phyloP scores from a whole-genome alignment of 1,140 invertebrate species.

The Chlorops oryzae region DNA sequence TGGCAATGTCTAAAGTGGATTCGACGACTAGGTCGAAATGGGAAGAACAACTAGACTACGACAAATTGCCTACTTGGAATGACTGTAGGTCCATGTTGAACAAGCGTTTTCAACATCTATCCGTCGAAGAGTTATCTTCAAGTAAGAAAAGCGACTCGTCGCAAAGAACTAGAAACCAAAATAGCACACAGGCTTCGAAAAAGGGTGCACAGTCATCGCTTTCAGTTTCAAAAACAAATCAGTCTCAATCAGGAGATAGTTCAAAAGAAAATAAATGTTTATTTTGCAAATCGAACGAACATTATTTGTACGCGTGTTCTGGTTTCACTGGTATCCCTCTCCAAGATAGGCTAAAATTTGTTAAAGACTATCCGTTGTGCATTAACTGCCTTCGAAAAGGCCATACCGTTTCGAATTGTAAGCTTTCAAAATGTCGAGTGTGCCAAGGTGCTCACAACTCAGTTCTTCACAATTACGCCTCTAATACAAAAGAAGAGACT shows the following conservation, averaged over 20 bases:
- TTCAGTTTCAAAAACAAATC: too few relatives aligned
- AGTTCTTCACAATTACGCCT: not conserved
- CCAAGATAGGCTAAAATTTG: too few relatives aligned
- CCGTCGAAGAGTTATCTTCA: conserved; percentile 10
- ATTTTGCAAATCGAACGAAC: too few relatives aligned
- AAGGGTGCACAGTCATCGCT: too few relatives aligned
- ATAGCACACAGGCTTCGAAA: not conserved
- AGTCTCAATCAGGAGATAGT: too few relatives aligned
- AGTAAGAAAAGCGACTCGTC: too few relatives aligned
- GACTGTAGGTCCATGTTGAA: conserved; percentile 6
- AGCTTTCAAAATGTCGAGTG: not conserved
- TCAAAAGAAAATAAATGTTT: too few relatives aligned
- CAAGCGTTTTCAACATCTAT: conserved; percentile 11
- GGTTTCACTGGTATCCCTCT: too few relatives aligned
- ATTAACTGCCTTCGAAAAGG: too few relatives aligned
- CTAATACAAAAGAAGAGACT: not conserved
- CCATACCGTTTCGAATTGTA: conserved; percentile 6
- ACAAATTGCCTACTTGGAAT: conserved; percentile 7
- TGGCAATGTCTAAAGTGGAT: conserved; percentile 13
- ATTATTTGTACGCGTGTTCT: too few relatives aligned
- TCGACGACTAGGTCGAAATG: conserved; percentile 8
- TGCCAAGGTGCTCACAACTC: conserved; percentile 2
- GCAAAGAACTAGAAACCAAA: not conserved
- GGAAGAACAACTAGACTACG: conserved; percentile 11
- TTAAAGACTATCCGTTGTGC: too few relatives aligned